Base-by-base conservation (phyloP, 2,888 invertebrate species). In the Oscheius sp. region DNA sequence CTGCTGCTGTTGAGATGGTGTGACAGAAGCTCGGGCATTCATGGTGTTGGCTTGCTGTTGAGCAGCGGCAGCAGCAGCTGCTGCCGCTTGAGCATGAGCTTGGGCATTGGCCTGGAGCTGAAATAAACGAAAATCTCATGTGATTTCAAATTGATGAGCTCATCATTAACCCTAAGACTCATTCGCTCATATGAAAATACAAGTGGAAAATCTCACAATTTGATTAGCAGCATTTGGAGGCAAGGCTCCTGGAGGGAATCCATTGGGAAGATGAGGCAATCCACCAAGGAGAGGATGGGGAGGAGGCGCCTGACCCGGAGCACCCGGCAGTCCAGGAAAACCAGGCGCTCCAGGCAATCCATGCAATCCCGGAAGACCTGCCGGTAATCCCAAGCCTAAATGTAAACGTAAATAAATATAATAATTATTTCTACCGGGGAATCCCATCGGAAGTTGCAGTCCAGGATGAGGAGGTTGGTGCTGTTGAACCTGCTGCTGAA, bases 1-100 rank as follows among this genome's bases (percentile, higher is more conserved):
- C 1, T 18, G n/a, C 43, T 61, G 61, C 18, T 41, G 41, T 43
- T 43, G 41, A 41, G 45, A 21, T 18, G 61, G 61, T 5, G 61
- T 41, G 1, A 61, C 43, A 21, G 43, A 43, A 18, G 61, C 61
- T 43, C 61, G 16, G 1, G 43, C 61, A n/a, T 35, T 23, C 18
- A 55, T 18, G 13, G 21, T 13, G 13, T 23, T 55, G 5, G 55
- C 55, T 23, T 55, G 55, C 5, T 12, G 12, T 23, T 25, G 55
- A 16, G 21, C 55, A 5, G 49, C 49, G 13, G 49, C 35, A 9
- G 35, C 35, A 35, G 35, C 35, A 35, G 35, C 35, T 6, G 35
- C 35, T 56, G 56, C 56, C 18, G 56, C 56, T 12, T 56, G 56
- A 58, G 58, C 58, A 1, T 58, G 58, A 58, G 58, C 58, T 27